phyloP scores from a whole-genome alignment of 2,113 vertebrate species.

The Ceuthmochares aereus region DNA sequence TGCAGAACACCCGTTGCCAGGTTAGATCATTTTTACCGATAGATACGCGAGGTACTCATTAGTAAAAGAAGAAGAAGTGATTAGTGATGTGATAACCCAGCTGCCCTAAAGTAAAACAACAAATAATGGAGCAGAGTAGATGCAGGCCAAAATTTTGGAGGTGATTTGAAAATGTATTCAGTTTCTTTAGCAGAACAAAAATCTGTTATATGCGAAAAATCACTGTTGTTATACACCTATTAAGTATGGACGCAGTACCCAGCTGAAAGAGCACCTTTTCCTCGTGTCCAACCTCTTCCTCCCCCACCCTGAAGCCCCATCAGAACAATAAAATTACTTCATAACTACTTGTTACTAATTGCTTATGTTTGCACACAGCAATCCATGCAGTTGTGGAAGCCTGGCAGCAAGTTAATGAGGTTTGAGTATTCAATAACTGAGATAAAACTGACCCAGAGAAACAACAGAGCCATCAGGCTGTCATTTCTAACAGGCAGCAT shows the following conservation, averaged over 20 bases:
- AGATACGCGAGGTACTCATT: background rate
- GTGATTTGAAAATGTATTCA: background rate
- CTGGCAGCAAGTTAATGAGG: slow-evolving; percentile 32
- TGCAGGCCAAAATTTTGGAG: background rate
- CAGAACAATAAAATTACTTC: background rate
- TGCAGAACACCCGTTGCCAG: background rate
- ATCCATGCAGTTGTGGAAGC: background rate
- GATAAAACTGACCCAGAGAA: slow-evolving; percentile 55
- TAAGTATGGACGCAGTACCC: background rate
- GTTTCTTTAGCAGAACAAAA: background rate
- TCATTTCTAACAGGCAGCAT: slow-evolving; percentile 25
- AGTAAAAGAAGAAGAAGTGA: background rate
- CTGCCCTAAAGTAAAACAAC: background rate
- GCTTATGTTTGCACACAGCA: slow-evolving; percentile 21
- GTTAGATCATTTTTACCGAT: background rate
- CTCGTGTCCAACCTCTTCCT: background rate
- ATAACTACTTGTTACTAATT: background rate
- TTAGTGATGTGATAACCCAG: background rate
- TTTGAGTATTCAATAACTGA: slow-evolving; percentile 49
- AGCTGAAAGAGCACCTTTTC: background rate
- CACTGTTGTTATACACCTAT: background rate
- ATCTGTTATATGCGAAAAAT: background rate
- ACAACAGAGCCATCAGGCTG: slow-evolving; percentile 10
- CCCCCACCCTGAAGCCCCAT: accelerated
- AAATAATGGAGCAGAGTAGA: background rate